A percentile compares a stretch with the other conserved stretches of the same genome.
These are phyloP conservation scores for Stigmatopora nigra DNA, from an alignment of 2,113 vertebrate species.

Conservation along the genomic window DNA sequence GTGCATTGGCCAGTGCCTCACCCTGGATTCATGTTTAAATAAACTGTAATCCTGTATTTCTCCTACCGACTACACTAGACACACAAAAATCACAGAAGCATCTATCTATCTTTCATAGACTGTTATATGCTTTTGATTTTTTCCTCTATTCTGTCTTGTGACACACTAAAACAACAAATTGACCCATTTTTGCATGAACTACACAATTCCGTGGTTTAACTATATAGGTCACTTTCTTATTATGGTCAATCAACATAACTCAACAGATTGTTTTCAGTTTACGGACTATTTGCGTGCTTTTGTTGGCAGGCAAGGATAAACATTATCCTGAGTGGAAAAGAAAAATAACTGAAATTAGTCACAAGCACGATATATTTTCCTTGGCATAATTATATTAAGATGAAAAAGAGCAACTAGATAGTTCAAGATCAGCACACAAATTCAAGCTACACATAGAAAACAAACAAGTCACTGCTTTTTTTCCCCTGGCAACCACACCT, in stretches of 20 bases:
- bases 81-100: background rate
- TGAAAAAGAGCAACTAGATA: background rate
- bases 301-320: background rate
- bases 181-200: background rate
- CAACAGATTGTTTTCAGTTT: background rate
- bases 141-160: background rate
- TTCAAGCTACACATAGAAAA: background rate
- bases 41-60: background rate
- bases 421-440: background rate
- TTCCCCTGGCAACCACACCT: background rate
- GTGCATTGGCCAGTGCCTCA: conserved; percentile 11
- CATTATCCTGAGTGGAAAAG: background rate
- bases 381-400: background rate
- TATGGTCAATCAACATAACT: background rate
- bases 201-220: background rate
- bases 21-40: conserved; percentile 8
- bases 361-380: background rate
- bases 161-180: too few relatives aligned
- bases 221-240: background rate
- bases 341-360: background rate
- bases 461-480: background rate
- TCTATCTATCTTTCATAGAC: background rate
- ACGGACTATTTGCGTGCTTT: background rate
- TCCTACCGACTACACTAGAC: background rate
- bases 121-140: background rate